Evolutionary conservation across 2,888 invertebrate species (phyloP).

Genomic region (Acronicta aceris): DNA sequence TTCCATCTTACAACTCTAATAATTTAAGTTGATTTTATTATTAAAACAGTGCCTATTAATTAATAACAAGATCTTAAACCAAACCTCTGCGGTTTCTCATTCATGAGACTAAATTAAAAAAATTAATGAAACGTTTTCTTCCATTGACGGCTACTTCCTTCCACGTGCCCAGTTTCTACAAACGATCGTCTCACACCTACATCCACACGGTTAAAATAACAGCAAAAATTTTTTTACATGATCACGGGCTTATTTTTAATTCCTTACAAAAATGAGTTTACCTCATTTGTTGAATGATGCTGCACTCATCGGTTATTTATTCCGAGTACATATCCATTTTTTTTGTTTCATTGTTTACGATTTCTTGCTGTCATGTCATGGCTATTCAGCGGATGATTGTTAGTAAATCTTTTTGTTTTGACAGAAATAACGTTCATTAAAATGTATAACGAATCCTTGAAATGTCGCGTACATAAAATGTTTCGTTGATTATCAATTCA

Average conservation of each 20-base stretch:
- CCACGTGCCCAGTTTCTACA: slow-evolving; percentile 21
- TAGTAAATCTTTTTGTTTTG: slow-evolving; percentile 13
- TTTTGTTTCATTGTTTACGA: slow-evolving; percentile 7
- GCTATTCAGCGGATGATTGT: slow-evolving; percentile 17
- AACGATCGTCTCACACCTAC: slow-evolving; percentile 22
- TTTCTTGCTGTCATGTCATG: slow-evolving; percentile 11
- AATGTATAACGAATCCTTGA: slow-evolving; percentile 23
- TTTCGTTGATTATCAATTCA: slow-evolving; percentile 15
- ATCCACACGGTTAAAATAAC: not conserved
- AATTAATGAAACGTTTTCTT: slow-evolving; percentile 23
- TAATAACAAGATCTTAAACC: slow-evolving; percentile 16
- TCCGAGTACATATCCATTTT: slow-evolving; percentile 1
- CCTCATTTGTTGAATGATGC: slow-evolving; percentile 18
- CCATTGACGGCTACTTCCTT: slow-evolving; percentile 31
- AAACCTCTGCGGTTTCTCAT: slow-evolving; percentile 27
- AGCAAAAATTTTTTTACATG: not conserved
- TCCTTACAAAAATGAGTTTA: slow-evolving; percentile 15
- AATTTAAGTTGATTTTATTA: not conserved
- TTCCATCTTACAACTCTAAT: not conserved
- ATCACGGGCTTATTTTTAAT: slow-evolving; percentile 16
- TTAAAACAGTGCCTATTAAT: slow-evolving; percentile 1
- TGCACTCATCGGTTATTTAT: slow-evolving; percentile 11
- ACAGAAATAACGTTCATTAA: slow-evolving; percentile 11
- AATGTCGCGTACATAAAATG: not conserved
- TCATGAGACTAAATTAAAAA: slow-evolving; percentile 23